These are phyloP conservation scores for Microtus oregoni DNA, from an alignment of 2,113 vertebrate species.

Conservation along the genomic window DNA sequence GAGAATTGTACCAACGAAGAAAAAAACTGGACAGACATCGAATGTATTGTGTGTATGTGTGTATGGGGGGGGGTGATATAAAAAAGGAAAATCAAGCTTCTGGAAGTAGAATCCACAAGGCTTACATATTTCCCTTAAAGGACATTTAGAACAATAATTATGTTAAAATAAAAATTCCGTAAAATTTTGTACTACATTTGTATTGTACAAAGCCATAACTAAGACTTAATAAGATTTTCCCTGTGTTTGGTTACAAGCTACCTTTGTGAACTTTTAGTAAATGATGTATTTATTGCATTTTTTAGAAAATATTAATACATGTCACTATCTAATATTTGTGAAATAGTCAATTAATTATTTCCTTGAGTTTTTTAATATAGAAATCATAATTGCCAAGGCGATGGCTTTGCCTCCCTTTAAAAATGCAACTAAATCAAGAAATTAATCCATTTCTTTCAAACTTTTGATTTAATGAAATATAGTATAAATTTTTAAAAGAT, in stretches of 20 bases:
- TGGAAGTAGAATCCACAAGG: background rate
- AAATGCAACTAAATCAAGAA: background rate
- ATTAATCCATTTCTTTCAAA: background rate
- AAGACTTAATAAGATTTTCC: background rate
- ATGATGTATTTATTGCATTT: background rate
- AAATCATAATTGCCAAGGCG: background rate
- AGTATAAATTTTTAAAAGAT: background rate
- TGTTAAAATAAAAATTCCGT: background rate
- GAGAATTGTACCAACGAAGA: background rate
- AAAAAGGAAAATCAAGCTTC: background rate
- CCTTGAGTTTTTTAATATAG: background rate
- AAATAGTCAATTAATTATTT: background rate
- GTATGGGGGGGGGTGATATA: no score
- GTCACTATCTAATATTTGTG: background rate
- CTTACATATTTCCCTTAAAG: background rate
- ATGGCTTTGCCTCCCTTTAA: background rate
- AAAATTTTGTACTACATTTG: background rate
- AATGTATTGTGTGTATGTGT: background rate
- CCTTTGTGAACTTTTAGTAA: background rate
- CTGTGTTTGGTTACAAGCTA: background rate
- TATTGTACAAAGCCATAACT: background rate
- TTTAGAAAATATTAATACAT: conserved; percentile 17
- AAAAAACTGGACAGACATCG: background rate
- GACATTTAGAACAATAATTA: background rate
- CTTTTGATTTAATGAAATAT: background rate